phyloP scores from a whole-genome alignment of 2,113 vertebrate species.

The Paracanthobrama guichenoti region DNA sequence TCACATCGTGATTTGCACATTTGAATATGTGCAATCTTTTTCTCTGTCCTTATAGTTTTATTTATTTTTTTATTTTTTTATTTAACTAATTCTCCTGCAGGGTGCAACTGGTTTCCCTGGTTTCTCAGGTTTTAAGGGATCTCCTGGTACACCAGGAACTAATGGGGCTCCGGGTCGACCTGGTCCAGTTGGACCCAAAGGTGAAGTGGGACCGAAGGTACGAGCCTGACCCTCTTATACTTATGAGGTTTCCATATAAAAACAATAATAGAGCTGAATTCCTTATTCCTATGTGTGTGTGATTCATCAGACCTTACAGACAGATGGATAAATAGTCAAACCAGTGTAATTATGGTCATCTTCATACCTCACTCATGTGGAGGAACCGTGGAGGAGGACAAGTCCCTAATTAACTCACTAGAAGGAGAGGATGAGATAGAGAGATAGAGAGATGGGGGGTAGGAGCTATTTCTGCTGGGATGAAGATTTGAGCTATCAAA shows the following conservation, averaged over 20 bases:
- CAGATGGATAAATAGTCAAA: constrained; percentile 38
- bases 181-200: constrained; percentile 73
- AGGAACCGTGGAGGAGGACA: constrained; percentile 48
- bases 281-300: constrained; percentile 10
- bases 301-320: constrained; percentile 32
- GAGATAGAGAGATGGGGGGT: background rate
- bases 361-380: constrained; percentile 18
- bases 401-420: constrained; percentile 57
- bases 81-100: constrained; percentile 63
- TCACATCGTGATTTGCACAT: background rate
- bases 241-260: background rate
- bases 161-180: constrained; percentile 68
- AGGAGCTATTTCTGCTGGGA: constrained; percentile 60
- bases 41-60: background rate
- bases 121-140: constrained; percentile 84
- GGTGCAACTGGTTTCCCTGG: constrained; percentile 80
- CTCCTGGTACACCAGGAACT: constrained; percentile 73
- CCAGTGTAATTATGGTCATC: constrained; percentile 28
- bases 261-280: background rate
- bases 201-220: constrained; percentile 79
- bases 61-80: background rate
- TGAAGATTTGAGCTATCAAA: constrained; percentile 59
- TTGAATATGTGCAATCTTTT: background rate
- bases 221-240: background rate
- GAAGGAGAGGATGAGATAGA: constrained; percentile 23